These are phyloP conservation scores for Margaritifera margaritifera DNA, from an alignment of 2,888 invertebrate species.

Conservation along the genomic window DNA sequence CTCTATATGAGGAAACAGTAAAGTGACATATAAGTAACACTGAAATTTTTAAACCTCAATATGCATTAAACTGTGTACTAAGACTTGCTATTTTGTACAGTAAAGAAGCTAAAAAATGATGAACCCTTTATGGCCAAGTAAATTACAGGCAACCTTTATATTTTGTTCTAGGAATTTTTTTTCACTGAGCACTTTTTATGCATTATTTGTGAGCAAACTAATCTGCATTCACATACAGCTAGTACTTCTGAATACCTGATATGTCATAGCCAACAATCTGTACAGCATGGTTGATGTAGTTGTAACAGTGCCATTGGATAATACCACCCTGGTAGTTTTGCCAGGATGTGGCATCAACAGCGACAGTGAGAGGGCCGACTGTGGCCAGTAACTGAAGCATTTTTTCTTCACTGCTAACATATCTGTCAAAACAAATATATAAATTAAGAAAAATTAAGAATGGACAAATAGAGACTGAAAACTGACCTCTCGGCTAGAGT, in stretches of 20 bases:
- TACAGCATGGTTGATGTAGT: slow-evolving; percentile 84
- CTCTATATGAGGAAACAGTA: no score
- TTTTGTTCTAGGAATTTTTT: no score
- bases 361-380: slow-evolving; percentile 86
- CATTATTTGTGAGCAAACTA: no score
- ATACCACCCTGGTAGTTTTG: slow-evolving; percentile 89
- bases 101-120: no score
- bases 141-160: no score
- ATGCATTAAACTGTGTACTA: no score
- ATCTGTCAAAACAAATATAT: slow-evolving; percentile 74
- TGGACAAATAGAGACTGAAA: background rate
- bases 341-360: slow-evolving; percentile 89
- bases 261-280: slow-evolving; percentile 88
- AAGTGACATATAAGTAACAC: no score
- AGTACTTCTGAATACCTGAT: slow-evolving; percentile 72
- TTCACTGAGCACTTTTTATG: no score
- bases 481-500: background rate
- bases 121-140: no score
- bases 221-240: no score
- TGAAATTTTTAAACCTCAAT: no score
- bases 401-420: slow-evolving; percentile 79
- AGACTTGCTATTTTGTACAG: no score
- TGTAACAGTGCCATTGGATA: slow-evolving; percentile 86
- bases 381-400: slow-evolving; percentile 78
- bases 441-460: background rate